phyloP scores from a whole-genome alignment of 2,113 vertebrate genomes.

The Archilochus colubris region DNA sequence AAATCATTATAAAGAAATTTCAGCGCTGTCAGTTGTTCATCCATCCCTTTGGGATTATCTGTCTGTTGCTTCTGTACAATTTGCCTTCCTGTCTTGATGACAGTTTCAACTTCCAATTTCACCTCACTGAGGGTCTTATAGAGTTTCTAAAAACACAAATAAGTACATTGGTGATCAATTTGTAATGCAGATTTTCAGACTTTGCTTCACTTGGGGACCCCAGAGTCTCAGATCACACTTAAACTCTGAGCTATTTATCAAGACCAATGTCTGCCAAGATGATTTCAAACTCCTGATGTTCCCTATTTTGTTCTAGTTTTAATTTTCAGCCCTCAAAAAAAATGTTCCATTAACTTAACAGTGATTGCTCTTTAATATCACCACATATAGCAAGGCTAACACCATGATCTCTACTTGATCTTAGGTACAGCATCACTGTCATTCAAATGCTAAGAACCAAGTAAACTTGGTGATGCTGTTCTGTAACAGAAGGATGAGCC shows the following conservation, averaged over 20 bases:
- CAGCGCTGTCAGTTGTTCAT: conserved; percentile 92
- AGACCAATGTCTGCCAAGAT: neutral
- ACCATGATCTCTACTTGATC: neutral
- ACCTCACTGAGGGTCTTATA: conserved; percentile 97
- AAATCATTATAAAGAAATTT: conserved; percentile 97
- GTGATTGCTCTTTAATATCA: neutral
- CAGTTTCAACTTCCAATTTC: conserved; percentile 97
- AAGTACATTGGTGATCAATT: neutral
- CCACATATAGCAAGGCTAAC: neutral
- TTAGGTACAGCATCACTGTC: neutral
- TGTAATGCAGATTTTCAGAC: neutral
- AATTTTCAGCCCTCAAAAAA: neutral
- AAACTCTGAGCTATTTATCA: neutral
- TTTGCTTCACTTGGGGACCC: neutral
- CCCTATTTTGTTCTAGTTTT: neutral
- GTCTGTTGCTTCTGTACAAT: conserved; percentile 99
- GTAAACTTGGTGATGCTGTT: neutral
- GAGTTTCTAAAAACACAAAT: conserved; percentile 83
- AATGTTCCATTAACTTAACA: neutral
- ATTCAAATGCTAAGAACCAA: neutral
- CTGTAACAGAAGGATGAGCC: neutral
- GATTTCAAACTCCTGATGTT: neutral
- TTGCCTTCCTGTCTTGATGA: conserved; percentile 97
- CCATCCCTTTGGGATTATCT: conserved; percentile 95
- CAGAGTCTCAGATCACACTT: neutral